Conservation (phyloP, 64 coral and sea anemone genomes). For the Stichodactyla mertensii region DNA sequence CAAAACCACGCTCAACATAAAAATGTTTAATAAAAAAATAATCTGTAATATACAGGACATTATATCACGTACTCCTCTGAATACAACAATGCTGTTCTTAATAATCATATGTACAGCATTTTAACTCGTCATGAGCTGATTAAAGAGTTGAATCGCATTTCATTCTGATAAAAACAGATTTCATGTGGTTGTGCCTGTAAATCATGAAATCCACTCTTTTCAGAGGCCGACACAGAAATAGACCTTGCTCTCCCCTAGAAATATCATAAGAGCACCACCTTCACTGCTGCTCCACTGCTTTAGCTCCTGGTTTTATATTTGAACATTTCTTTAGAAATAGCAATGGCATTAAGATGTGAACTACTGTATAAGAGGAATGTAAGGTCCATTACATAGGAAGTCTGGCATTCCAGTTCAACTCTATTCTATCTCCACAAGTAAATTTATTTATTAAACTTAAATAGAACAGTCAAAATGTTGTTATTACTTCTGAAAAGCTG, state of each 20-base stretch:
- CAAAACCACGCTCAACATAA: background rate
- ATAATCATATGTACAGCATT: background rate
- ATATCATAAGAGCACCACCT: too few species aligned
- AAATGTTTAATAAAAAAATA: constrained; percentile 4
- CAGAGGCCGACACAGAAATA: too few species aligned
- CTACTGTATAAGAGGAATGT: too few species aligned
- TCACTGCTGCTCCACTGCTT: too few species aligned
- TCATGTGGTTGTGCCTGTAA: background rate
- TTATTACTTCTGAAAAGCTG: background rate
- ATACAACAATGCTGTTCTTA: constrained; percentile 3
- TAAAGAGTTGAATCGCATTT: background rate
- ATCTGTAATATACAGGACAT: constrained; percentile 25
- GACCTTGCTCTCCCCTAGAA: too few species aligned
- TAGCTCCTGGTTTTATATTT: too few species aligned
- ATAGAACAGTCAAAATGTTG: background rate
- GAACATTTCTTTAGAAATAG: too few species aligned
- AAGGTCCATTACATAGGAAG: background rate
- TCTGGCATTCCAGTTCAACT: background rate
- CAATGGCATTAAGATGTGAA: too few species aligned
- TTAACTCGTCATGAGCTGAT: background rate
- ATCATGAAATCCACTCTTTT: background rate
- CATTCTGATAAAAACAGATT: background rate
- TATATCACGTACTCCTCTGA: constrained; percentile 13
- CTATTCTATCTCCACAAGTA: background rate
- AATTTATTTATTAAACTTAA: background rate